Evolutionary conservation across 2,888 invertebrate species (phyloP).

Genomic region (Phytoseiulus persimilis): DNA sequence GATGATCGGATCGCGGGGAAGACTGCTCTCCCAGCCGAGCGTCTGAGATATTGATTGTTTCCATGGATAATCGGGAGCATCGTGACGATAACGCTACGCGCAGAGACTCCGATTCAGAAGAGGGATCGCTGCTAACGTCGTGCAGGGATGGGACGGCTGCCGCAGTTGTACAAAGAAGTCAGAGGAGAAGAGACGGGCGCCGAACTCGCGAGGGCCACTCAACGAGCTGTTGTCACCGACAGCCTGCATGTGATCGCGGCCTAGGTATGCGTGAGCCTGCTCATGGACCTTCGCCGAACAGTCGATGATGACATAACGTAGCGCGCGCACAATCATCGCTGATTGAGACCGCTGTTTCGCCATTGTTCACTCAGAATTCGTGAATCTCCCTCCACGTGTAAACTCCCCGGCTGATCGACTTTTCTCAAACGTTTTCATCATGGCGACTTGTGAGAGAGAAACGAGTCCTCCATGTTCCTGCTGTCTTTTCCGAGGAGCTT

Average conservation of each 20-base stretch:
- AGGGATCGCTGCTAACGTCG: no score
- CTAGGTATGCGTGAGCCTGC: background rate
- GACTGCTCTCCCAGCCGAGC: no score
- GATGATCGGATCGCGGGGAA: no score
- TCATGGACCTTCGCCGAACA: background rate
- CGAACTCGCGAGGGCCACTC: background rate
- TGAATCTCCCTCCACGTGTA: no score
- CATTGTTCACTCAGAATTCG: background rate
- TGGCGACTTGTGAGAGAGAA: no score
- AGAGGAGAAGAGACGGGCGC: background rate
- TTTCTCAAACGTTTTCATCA: no score
- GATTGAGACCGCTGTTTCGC: background rate
- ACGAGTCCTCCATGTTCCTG: no score
- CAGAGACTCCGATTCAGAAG: background rate
- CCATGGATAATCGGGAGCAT: no score
- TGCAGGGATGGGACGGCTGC: background rate
- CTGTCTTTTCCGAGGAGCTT: no score
- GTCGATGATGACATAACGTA: background rate
- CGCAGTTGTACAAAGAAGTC: background rate
- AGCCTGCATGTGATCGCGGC: background rate
- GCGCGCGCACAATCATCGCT: background rate
- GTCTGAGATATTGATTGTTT: no score
- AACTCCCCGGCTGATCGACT: no score
- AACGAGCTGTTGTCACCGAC: background rate
- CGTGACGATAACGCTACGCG: no score